Evolutionary conservation across 2,797 vertebrate genomes (phyloP), one percentile per base, ranked within the genome.

Genomic region (Diceros bicornis): DNA sequence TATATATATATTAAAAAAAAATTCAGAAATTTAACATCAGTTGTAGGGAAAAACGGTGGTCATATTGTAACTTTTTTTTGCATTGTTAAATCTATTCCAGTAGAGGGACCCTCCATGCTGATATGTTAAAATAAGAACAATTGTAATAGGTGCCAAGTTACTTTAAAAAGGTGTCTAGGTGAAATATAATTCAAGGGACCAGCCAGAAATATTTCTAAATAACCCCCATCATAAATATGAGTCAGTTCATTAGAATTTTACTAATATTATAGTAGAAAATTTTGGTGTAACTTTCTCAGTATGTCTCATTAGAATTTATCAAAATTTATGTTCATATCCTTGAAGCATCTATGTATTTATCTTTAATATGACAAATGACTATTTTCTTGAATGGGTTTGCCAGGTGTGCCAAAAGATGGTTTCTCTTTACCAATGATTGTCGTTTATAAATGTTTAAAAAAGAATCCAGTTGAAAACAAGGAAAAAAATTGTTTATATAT

Each of bases 121-220:
- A 85, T 77, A 69, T 2, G 4, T 92, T 90, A 78, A 96, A 96
- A 78, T 86, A 90, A 75, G 74, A 75, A 78, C 57, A 74, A 32
- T 64, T 91, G 27, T 75, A 91, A 77, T 72, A 78, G 87, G 47
- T 68, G 32, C 44, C 34, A 87, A 61, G 41, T 94, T 77, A 92
- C 62, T 78, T 84, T 72, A 78, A 52, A 72, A 87, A 81, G n/a
- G 27, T 71, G 12, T 62, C 6, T 62, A 55, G 32, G 41, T 59
- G 69, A 94, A 69, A 72, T 94, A 59, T 64, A 82, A 61, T 87
- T 18, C 16, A 69, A 82, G n/a, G 62, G 52, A 11, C 32, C 66
- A 85, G 25, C 71, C 41, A 37, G 32, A 68, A 44, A 50, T 88
- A 91, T 74, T 88, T 95, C 21, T 44, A 17, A 68, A 61, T 69